Base-by-base conservation (phyloP, 2,888 invertebrate species). In the Thyatira batis region DNA sequence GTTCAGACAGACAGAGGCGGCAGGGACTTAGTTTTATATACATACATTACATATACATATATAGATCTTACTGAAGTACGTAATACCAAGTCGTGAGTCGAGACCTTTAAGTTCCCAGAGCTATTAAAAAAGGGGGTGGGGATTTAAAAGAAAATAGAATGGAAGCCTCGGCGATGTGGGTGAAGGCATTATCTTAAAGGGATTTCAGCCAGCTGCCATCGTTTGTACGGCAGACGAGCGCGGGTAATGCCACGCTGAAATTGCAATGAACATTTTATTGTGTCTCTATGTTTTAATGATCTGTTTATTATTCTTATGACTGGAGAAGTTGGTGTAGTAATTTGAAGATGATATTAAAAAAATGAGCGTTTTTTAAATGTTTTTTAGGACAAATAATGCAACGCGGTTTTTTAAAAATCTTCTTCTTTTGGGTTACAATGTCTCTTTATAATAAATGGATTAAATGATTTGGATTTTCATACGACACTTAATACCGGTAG, bases 111-210 rank as follows among this genome's bases (percentile, higher is more conserved):
- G 39, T 39, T 39, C 13, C 0, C 39, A 45, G 21, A 23, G 23
- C 13, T 23, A 21, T 23, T 45, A 25, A 45, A 23, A 23, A 21
- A 20, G 4, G 13, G 13, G 20, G 6, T 1, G 13, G 13, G 20
- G 6, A 45, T 11, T 9, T n/a, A 13, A 30, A 49, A 58, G 51
- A 52, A 53, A 67, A 64, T 67, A 65, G 58, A 62, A 69, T 55
- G 46, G 61, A 66, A 64, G 63, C 55, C 66, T n/a, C n/a, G n/a
- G n/a, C n/a, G 52, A 54, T n/a, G 59, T 51, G 55, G 44, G 53
- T 69, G 65, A 69, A 69, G 57, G 69, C 64, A 78, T 78, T 74
- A 73, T 65, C 60, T 71, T 76, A 76, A 78, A 67, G 60, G 69
- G 73, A 78, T 76, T 76, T 66, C 58, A 63, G 52, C 59, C 57